Percentiles rank a stretch among this genome's conserved stretches.
These are phyloP conservation scores for Tetramorium simillimum DNA, from an alignment of 1,140 invertebrate species.

Conservation along the genomic window DNA sequence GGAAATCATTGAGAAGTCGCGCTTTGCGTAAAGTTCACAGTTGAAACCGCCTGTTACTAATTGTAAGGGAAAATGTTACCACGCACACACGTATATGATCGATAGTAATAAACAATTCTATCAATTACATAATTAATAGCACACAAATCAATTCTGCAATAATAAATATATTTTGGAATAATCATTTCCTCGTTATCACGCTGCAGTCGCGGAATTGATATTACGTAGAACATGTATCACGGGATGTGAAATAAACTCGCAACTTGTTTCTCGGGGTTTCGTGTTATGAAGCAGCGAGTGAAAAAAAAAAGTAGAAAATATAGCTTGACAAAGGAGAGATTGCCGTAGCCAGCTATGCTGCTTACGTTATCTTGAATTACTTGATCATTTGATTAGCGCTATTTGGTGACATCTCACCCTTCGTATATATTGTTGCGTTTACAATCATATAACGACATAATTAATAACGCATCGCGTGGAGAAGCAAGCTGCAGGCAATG, in stretches of 20 bases:
- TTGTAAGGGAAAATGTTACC: conserved; percentile 11
- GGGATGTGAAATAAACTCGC: neutral
- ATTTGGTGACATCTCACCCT: neutral
- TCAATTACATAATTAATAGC: conserved; percentile 21
- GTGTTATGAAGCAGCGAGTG: too few relatives aligned
- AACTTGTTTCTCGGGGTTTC: neutral
- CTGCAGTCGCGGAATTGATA: neutral
- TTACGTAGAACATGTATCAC: neutral
- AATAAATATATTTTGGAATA: conserved; percentile 10
- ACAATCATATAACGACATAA: conserved; percentile 28
- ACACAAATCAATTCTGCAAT: neutral
- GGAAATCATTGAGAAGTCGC: neutral
- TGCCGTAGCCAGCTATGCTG: neutral
- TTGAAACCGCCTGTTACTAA: conserved; percentile 11
- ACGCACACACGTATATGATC: neutral
- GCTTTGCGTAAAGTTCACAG: conserved; percentile 14
- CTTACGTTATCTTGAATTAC: neutral
- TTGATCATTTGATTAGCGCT: neutral
- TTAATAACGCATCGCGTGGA: conserved; percentile 9
- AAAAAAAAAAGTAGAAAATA: neutral
- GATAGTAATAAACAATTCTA: conserved; percentile 29
- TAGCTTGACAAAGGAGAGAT: neutral
- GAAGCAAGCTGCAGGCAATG: neutral
- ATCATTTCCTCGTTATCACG: conserved; percentile 1
- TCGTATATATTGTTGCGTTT: neutral